A percentile compares a stretch with the other conserved stretches of the same genome.
phyloP scores from a whole-genome alignment of 92 coral and sea anemone species.

The Paramuricea clavata region DNA sequence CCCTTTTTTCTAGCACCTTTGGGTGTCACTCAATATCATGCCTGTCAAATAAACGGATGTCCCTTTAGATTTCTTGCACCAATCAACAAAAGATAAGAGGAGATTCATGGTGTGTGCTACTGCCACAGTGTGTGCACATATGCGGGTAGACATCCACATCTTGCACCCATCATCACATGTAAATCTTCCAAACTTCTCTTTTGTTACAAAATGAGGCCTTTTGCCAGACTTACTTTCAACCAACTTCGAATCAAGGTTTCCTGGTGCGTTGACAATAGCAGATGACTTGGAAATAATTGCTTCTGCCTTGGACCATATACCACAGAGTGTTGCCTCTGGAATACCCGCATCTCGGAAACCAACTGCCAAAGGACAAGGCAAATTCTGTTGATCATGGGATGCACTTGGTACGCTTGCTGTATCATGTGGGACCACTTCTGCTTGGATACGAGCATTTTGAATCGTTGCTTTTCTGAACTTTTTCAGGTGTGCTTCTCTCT shows the following conservation, averaged over 20 bases:
- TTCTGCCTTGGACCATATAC: constrained; percentile 49
- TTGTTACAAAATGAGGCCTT: constrained; percentile 59
- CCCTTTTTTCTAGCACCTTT: constrained; percentile 65
- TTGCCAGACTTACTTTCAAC: constrained; percentile 64
- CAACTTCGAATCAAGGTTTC: constrained; percentile 29
- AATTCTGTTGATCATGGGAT: not conserved
- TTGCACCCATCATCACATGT: constrained; percentile 61
- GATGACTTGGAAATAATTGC: constrained; percentile 28
- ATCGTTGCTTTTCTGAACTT: constrained; percentile 49
- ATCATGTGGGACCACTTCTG: constrained; percentile 20
- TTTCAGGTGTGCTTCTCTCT: constrained; percentile 60
- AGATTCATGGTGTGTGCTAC: constrained; percentile 31
- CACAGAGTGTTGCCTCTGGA: constrained; percentile 28
- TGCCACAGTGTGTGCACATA: constrained; percentile 58
- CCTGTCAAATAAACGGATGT: not conserved
- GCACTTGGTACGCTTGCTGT: not conserved
- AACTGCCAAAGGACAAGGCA: not conserved
- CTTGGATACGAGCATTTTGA: not conserved
- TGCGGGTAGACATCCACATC: constrained; percentile 59
- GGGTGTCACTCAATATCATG: constrained; percentile 42
- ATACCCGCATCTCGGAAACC: constrained; percentile 27
- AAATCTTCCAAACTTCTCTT: constrained; percentile 48
- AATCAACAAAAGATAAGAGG: constrained; percentile 38
- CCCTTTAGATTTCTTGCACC: constrained; percentile 17
- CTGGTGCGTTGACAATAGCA: constrained; percentile 64